phyloP scores from a whole-genome alignment of 1,140 invertebrate genomes.

The Augochlora pura region DNA sequence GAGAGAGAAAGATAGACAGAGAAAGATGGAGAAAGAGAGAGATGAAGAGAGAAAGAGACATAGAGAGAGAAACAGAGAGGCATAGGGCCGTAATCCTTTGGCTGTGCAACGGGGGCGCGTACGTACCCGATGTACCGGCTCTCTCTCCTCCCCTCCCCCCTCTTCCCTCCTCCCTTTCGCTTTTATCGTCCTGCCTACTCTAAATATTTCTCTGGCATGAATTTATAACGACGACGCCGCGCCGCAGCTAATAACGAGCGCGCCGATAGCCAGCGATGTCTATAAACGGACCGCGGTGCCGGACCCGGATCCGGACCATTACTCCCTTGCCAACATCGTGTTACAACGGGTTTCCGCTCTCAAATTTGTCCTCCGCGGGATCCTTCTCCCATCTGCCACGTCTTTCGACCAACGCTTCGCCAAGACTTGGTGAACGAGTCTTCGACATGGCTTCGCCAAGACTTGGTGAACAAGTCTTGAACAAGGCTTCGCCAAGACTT shows the following conservation, averaged over 20 bases:
- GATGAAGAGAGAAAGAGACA: too few relatives aligned
- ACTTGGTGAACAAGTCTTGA: too few relatives aligned
- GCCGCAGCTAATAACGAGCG: constrained; percentile 56
- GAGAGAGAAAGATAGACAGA: background rate
- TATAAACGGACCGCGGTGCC: background rate
- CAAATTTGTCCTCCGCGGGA: too few relatives aligned
- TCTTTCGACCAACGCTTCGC: too few relatives aligned
- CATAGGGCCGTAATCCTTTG: constrained; percentile 48
- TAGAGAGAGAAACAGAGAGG: background rate
- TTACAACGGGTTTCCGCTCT: too few relatives aligned
- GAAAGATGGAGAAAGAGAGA: too few relatives aligned
- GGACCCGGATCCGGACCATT: background rate
- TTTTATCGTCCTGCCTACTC: constrained; percentile 61
- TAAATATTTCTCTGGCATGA: constrained; percentile 65
- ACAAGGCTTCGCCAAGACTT: too few relatives aligned
- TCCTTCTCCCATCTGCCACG: too few relatives aligned
- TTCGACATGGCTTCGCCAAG: too few relatives aligned
- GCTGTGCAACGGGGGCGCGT: constrained; percentile 32
- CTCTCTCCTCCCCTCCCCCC: background rate
- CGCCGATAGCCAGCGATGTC: constrained; percentile 26
- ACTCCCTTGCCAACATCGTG: too few relatives aligned
- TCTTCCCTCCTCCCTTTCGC: background rate
- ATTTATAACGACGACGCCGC: constrained; percentile 62
- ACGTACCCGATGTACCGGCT: constrained; percentile 44
- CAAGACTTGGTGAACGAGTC: too few relatives aligned